Evolutionary conservation across 2,888 invertebrate genomes (phyloP), one percentile per base, ranked within the genome.

Genomic region (Cataglyphis livida): DNA sequence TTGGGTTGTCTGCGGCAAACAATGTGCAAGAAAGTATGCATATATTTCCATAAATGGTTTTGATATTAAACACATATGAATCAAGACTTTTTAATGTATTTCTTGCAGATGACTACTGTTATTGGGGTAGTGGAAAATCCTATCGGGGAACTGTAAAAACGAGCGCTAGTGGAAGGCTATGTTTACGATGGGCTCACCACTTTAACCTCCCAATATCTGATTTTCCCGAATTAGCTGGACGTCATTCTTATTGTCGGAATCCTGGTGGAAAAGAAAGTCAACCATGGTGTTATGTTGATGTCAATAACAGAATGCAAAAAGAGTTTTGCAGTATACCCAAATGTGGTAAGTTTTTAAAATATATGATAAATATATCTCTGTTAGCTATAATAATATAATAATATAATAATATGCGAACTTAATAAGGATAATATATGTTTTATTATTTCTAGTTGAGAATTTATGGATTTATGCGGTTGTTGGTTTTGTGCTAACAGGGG

Each of bases 181-280:
- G 99, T 93, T 95, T 97, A 82, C 96, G 97, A 88, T 99, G 99
- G 99, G 97, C 97, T 9, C 97, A 97, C 94, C 96, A 98, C 90
- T 96, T 98, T 92, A 96, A 96, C 91, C 95, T 97, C 3, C 96
- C 96, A 91, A 96, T 97, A 10, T 96, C 97, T 0, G 97, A 98
- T 86, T 97, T 97, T 94, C 98, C 98, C 0, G 98, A 98, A 94
- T 95, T 99, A 48, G 97, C 97, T 66, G 98, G 97, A 7, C 96
- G 97, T 25, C 98, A 98, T 93, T 98, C 98, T 92, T 98, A 97
- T 94, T 97, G 97, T 94, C 97, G 99, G 85, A 99, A 99, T 95
- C 99, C 99, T 51, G 98, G 97, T 35, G 97, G 97, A 44, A 95
- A 96, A 0, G 97, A 98, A 93, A 93, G 95, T 0, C 97, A 97